phyloP scores from a whole-genome alignment of 1,140 invertebrate genomes.

The Lamellibrachia luymesi region DNA sequence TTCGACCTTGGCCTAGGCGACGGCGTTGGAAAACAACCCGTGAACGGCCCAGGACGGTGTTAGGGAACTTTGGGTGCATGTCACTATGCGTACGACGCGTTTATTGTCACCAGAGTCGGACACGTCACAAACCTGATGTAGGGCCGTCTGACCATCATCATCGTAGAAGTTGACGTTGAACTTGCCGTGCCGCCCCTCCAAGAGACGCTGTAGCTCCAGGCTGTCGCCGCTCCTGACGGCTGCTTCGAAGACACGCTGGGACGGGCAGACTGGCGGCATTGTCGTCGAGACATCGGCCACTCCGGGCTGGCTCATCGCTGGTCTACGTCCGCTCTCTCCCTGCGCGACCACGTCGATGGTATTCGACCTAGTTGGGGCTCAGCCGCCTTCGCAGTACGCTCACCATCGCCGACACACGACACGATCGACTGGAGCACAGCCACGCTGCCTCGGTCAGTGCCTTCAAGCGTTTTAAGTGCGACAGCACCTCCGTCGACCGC shows the following conservation, averaged over 20 bases:
- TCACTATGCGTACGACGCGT: neutral
- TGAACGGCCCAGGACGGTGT: neutral
- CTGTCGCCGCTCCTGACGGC: slow-evolving; percentile 55
- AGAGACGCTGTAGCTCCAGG: slow-evolving; percentile 49
- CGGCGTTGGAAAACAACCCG: neutral
- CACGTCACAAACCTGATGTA: slow-evolving; percentile 50
- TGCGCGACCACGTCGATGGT: neutral
- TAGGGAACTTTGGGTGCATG: neutral
- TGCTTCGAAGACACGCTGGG: slow-evolving; percentile 52
- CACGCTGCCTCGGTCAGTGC: neutral
- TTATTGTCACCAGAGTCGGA: neutral
- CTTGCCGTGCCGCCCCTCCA: slow-evolving; percentile 52
- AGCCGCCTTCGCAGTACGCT: neutral
- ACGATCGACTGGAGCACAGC: neutral
- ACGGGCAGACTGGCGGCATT: slow-evolving; percentile 21
- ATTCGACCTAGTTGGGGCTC: neutral
- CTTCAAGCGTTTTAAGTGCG: neutral
- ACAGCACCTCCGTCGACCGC: neutral
- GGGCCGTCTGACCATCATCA: slow-evolving; percentile 59
- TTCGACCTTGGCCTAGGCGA: neutral
- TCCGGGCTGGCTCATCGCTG: neutral
- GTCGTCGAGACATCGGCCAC: neutral
- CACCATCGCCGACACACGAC: neutral
- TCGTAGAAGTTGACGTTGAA: slow-evolving; percentile 59
- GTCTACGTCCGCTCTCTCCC: neutral